Evolutionary conservation across 2,113 vertebrate species (phyloP).

Genomic region (Felis catus): F.catus_Fca126_mat1.0 CM031424.1:28495001-28495500

Average conservation of each 20-base stretch:
- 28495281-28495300: background rate
- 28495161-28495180: slow-evolving; percentile 34
- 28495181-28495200: slow-evolving; percentile 36
- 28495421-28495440: background rate
- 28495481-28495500: background rate
- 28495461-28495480: background rate
- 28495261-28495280: slow-evolving; percentile 1
- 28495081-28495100: slow-evolving; percentile 48
- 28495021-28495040: slow-evolving; percentile 54
- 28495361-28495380: background rate
- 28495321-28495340: slow-evolving; percentile 1
- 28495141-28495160: background rate
- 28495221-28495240: slow-evolving; percentile 6
- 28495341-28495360: background rate
- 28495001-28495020: slow-evolving; percentile 79
- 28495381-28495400: slow-evolving; percentile 9
- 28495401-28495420: background rate
- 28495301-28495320: background rate
- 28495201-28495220: background rate
- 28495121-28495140: background rate
- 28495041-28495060: background rate
- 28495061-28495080: slow-evolving; percentile 38
- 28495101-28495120: background rate
- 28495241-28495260: slow-evolving; percentile 6
- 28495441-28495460: slow-evolving; percentile 21